Evolutionary conservation across 1,140 invertebrate genomes (phyloP), one percentile per base, ranked within the genome.

Genomic region (Branchinecta lindahli): DNA sequence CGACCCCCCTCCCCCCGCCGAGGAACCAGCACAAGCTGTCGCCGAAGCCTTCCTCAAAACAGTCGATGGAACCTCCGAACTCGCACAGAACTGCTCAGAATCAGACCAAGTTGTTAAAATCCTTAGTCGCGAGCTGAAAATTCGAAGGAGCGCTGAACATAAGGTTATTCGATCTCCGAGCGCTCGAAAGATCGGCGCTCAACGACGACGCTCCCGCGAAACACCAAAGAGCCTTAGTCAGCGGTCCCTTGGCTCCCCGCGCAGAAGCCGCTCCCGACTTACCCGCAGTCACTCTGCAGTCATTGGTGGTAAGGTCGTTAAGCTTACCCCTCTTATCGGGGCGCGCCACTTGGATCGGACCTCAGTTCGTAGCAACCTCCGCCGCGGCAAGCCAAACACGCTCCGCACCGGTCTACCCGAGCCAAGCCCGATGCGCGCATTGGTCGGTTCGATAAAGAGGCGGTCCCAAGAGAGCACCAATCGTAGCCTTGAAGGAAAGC

Each of bases 111-210:
- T 90, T 67, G 87, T 87, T 6, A 83, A 83, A 71, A 81, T 84
- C 70, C 77, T 90, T 45, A 86, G 85, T 72, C 84, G 84, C 73
- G 87, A 89, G 77, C 77, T 90, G 66, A 88, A 87, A 76, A 89
- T 90, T 69, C 80, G 87, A 67, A 79, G 81, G 67, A 86, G 84
- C 52, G 78, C 81, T 52, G 86, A 88, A 75, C 81, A 85, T 45
- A 85, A 86, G 77, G 83, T 89, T 18, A 88, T 89, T 73, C 79
- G 88, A 74, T 90, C 88, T 4, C 88, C 88, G 1, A 89, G 88
- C 76, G 88, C 87, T 33, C 81, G 88, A 46, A 89, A 88, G 82
- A 90, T 90, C 71, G 88, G 88, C 33, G 85, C 80, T 33, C 83
- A 90, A 66, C 79, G 87, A 75, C 81, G 87, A 52, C 78, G 87